Conservation (phyloP, 2,113 vertebrate species). For the Otis tarda region DNA sequence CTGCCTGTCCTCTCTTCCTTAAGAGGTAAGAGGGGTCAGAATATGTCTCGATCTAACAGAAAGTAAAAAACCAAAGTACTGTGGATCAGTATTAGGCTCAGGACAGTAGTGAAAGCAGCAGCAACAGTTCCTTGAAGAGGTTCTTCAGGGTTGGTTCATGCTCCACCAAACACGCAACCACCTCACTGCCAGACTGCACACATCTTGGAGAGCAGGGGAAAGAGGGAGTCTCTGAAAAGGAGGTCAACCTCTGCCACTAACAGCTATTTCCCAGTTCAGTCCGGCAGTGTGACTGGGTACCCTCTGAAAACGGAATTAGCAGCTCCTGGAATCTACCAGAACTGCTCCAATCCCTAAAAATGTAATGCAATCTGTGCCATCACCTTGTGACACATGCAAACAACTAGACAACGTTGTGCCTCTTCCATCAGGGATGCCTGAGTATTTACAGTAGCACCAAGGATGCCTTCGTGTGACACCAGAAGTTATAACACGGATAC, state of each 20-base stretch:
- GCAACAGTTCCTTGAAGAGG: neutral
- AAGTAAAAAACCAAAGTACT: neutral
- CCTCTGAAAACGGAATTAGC: neutral
- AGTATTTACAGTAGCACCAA: neutral
- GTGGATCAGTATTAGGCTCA: neutral
- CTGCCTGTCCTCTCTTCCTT: neutral
- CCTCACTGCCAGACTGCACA: rapidly evolving
- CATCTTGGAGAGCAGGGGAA: neutral
- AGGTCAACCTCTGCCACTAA: neutral
- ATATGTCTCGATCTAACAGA: neutral
- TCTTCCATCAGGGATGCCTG: neutral
- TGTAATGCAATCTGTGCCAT: neutral
- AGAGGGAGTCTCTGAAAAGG: neutral
- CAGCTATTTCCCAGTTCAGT: neutral
- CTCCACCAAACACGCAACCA: neutral
- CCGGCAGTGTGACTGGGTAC: neutral
- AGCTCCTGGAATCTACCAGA: neutral
- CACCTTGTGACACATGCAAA: neutral
- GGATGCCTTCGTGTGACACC: neutral
- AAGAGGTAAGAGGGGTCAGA: neutral
- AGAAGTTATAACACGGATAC: neutral
- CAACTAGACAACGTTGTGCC: neutral
- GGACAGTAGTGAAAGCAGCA: neutral
- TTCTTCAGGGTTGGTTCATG: neutral
- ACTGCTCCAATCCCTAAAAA: neutral